Evolutionary conservation across 2,113 vertebrate species (phyloP), one percentile per base, ranked within the genome.

Genomic region (Varanus komodoensis): DNA sequence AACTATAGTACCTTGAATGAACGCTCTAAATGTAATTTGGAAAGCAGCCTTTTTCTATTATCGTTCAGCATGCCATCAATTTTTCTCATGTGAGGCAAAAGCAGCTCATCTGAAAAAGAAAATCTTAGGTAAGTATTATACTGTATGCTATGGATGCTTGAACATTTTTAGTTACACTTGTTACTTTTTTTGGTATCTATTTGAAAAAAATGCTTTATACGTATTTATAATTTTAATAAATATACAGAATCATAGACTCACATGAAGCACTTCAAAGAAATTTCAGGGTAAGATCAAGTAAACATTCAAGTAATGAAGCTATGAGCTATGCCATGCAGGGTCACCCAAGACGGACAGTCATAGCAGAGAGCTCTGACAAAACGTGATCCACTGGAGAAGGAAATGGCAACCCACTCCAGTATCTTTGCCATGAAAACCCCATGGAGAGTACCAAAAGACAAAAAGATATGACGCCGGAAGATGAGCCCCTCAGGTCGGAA

Each of bases 21-120:
- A 75, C 98, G 98, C 90, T 98, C 98, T 95, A 99, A 96, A 93
- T 96, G 98, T 80, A 99, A 97, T 95, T 99, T 99, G 93, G 98
- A 97, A 93, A 99, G 98, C 93, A 99, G 97, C 90, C 98, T 98
- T 95, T 98, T 98, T 92, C 98, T 98, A 94, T 98, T 99, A 95
- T 99, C 99, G 87, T 98, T 98, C 94, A 99, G 97, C 98, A 99
- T 98, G 6, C 98, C 98, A 90, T 99, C 99, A 89, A 99, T 98
- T 96, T 98, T 98, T 96, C 98, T 99, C 99, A 99, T 99, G 87
- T 99, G 98, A 93, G 99, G 98, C 96, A 99, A 96, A 96, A 99
- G 97, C 8, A 99, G 96, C 89, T 99, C 98, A 97, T 99, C 99
- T 99, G 93, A 91, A 96, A 94, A 44, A 93, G 50, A 94, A 19